Percentiles rank a stretch among this genome's conserved stretches.
phyloP scores from a whole-genome alignment of 2,888 invertebrate species.

The Netelia virgata region DNA sequence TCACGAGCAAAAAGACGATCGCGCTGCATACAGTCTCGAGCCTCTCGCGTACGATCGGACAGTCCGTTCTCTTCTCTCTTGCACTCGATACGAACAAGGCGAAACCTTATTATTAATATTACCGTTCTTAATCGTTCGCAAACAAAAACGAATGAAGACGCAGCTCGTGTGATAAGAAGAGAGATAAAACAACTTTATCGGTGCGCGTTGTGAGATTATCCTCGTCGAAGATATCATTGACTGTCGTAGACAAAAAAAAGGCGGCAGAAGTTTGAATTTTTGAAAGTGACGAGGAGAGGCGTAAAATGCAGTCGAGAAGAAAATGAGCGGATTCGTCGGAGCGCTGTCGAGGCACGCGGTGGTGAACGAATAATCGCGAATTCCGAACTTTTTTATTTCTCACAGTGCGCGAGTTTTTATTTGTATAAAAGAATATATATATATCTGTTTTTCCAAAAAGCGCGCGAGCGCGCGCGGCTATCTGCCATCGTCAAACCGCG shows the following conservation, averaged over 20 bases:
- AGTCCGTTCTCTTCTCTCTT: neutral
- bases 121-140: no score
- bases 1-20: constrained; percentile 38
- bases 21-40: constrained; percentile 6
- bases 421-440: constrained; percentile 3
- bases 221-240: neutral
- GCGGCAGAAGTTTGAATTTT: neutral
- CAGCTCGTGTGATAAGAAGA: neutral
- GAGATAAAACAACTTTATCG: neutral
- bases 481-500: constrained; percentile 61
- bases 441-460: constrained; percentile 10
- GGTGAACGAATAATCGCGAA: constrained; percentile 19
- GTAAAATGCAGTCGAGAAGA: constrained; percentile 1
- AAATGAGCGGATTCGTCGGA: constrained; percentile 52
- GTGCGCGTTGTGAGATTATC: constrained; percentile 1
- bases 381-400: neutral
- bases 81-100: no score
- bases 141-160: neutral
- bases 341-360: neutral
- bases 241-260: neutral
- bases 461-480: constrained; percentile 62
- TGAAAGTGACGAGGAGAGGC: constrained; percentile 11
- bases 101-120: no score
- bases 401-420: constrained; percentile 4
- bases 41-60: neutral